A percentile compares a stretch with the other conserved stretches of the same genome.
Evolutionary conservation across 2,797 vertebrate species (phyloP).

Genomic region (Lophotriccus pileatus): DNA sequence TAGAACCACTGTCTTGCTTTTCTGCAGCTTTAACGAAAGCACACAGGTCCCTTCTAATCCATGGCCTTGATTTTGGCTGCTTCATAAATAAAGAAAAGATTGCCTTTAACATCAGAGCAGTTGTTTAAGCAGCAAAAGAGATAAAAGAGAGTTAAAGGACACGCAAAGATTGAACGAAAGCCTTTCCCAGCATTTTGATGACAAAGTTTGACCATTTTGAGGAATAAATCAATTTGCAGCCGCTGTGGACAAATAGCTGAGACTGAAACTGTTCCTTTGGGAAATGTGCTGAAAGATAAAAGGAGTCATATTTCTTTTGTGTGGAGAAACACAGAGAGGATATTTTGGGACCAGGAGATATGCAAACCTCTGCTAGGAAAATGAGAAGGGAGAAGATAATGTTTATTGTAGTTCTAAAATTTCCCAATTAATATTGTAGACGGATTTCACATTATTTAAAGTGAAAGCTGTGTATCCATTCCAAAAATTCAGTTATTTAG

Average conservation of each 20-base stretch:
- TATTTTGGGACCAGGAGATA: neutral
- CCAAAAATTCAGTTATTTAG: neutral
- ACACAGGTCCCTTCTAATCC: neutral
- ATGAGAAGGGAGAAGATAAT: neutral
- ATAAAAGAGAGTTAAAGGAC: neutral
- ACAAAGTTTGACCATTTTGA: neutral
- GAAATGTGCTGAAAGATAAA: slow-evolving; percentile 13
- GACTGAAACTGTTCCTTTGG: neutral
- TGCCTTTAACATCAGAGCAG: neutral
- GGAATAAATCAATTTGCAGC: slow-evolving; percentile 19
- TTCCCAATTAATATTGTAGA: neutral
- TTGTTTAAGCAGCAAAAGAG: neutral
- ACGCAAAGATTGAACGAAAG: neutral
- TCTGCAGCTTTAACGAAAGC: neutral
- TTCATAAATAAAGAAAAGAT: slow-evolving; percentile 13
- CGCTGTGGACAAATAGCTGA: neutral
- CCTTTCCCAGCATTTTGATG: neutral
- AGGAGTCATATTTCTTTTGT: neutral
- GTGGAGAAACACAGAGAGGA: neutral
- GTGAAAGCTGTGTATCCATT: fast-evolving
- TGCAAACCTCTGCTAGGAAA: neutral
- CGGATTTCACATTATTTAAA: neutral
- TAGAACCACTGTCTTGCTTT: neutral
- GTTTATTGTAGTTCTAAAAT: neutral
- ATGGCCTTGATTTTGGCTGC: neutral